Evolutionary conservation across 2,888 invertebrate genomes (phyloP).

Genomic region (Drosophila anceps): DNA sequence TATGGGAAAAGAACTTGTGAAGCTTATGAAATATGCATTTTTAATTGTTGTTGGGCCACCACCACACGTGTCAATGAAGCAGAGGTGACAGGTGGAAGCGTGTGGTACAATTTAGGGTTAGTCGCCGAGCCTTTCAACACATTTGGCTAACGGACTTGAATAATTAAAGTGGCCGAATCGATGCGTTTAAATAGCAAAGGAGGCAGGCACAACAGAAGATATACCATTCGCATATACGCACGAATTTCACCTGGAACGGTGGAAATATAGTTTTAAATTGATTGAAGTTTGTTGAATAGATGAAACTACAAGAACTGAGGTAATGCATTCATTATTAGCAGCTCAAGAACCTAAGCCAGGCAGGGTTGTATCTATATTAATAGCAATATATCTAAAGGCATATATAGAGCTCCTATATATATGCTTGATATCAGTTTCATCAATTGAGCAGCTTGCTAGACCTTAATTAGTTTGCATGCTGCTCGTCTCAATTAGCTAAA

Average conservation of each 20-base stretch:
- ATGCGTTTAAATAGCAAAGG: slow-evolving; percentile 4
- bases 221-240: neutral
- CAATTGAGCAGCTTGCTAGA: neutral
- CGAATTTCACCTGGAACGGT: neutral
- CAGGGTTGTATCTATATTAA: neutral
- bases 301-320: neutral
- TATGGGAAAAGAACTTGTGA: neutral
- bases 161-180: slow-evolving; percentile 11
- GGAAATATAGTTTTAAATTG: neutral
- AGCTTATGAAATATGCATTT: slow-evolving; percentile 9
- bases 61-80: neutral
- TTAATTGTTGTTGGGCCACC: neutral
- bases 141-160: neutral
- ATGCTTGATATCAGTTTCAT: neutral
- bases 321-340: neutral
- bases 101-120: no score
- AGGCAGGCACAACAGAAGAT: neutral
- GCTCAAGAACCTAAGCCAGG: neutral
- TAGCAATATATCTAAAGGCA: neutral
- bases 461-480: slow-evolving; percentile 29
- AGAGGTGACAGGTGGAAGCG: neutral
- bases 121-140: neutral
- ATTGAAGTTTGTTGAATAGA: neutral
- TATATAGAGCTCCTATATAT: neutral
- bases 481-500: slow-evolving; percentile 6